A percentile compares a stretch with the other conserved stretches of the same genome.
These are phyloP conservation scores for Pseudochirops cupreus DNA, from an alignment of 2,797 vertebrate genomes.

Conservation along the genomic window DNA sequence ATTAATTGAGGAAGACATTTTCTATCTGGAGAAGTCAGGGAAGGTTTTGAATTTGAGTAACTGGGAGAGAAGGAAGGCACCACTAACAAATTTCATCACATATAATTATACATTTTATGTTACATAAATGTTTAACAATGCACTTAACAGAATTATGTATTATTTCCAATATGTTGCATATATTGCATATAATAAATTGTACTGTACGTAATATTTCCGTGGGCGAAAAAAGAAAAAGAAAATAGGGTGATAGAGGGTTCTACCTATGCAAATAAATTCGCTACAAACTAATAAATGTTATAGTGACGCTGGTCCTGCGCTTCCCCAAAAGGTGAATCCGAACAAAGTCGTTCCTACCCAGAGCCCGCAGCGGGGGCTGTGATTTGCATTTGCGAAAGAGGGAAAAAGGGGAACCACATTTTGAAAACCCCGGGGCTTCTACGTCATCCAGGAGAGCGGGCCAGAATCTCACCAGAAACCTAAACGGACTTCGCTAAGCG, in stretches of 20 bases:
- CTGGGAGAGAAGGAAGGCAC: neutral
- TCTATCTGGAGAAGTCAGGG: neutral
- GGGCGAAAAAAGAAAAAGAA: neutral
- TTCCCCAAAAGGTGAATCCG: conserved; percentile 18
- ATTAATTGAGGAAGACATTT: neutral
- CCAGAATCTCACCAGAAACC: neutral
- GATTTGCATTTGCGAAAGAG: conserved; percentile 78
- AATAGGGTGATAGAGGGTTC: conserved; percentile 41
- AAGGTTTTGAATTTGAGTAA: neutral
- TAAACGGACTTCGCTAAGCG: neutral
- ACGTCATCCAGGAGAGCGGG: neutral
- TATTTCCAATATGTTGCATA: too few relatives aligned
- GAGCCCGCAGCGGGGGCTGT: conserved; percentile 54
- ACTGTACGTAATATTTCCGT: neutral
- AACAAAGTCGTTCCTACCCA: neutral
- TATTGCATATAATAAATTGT: neutral
- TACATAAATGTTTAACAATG: neutral
- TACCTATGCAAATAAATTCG: conserved; percentile 58
- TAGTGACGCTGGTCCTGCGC: conserved; percentile 23
- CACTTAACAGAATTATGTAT: too few relatives aligned
- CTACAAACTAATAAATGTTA: neutral
- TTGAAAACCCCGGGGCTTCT: conserved; percentile 70
- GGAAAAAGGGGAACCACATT: conserved; percentile 75
- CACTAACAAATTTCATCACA: neutral
- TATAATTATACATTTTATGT: neutral